Percentiles rank a stretch among this genome's conserved stretches.
phyloP scores from a whole-genome alignment of 1,140 invertebrate species.

The Solenopsis invicta region DNA sequence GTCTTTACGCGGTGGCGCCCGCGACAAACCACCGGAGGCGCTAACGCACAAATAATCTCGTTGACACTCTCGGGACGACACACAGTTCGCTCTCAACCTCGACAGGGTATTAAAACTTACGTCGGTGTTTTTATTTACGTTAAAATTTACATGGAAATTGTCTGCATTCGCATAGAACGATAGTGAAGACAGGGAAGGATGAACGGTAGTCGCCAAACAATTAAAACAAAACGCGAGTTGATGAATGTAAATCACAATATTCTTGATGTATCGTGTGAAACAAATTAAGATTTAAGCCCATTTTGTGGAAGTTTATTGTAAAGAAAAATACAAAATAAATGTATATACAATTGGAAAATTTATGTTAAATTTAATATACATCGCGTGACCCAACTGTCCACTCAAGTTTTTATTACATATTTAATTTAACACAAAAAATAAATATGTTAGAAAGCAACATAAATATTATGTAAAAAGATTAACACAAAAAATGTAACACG shows the following conservation, averaged over 20 bases:
- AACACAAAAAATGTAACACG: too few relatives aligned
- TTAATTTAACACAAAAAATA: too few relatives aligned
- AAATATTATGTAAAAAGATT: too few relatives aligned
- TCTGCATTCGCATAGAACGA: not conserved
- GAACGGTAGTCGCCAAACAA: not conserved
- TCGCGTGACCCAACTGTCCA: too few relatives aligned
- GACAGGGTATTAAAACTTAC: constrained; percentile 70
- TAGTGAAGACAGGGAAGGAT: not conserved
- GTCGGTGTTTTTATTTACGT: constrained; percentile 71
- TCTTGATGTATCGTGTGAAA: not conserved
- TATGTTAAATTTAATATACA: too few relatives aligned
- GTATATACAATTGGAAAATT: too few relatives aligned
- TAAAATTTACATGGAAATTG: constrained; percentile 68
- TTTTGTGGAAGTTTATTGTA: not conserved
- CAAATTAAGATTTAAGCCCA: constrained; percentile 9
- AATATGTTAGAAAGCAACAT: too few relatives aligned
- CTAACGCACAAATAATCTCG: constrained; percentile 67
- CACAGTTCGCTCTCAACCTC: constrained; percentile 31
- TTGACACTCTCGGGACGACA: constrained; percentile 48
- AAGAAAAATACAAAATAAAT: not conserved
- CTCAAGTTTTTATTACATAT: too few relatives aligned
- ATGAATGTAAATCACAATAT: constrained; percentile 45
- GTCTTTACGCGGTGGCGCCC: constrained; percentile 37
- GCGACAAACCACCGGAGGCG: constrained; percentile 43
- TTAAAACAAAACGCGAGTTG: constrained; percentile 51